Evolutionary conservation across 2,797 vertebrate genomes (phyloP).

Genomic region (Philypnodon macrostomus): DNA sequence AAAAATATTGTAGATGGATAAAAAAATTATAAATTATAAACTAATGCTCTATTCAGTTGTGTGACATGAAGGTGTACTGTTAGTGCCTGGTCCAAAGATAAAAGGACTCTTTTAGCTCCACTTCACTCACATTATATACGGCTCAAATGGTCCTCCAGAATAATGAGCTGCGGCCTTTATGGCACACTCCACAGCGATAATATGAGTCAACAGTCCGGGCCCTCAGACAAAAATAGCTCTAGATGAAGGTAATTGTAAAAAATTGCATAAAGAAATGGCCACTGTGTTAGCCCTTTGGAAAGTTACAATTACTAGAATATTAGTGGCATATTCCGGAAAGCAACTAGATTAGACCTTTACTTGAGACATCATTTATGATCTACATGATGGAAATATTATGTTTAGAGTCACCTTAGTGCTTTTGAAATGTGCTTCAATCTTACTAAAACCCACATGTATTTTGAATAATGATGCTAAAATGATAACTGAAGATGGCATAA

Average conservation of each 20-base stretch:
- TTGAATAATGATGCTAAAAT: too few species aligned
- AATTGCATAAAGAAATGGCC: constrained; percentile 35
- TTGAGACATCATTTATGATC: too few species aligned
- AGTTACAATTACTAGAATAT: neutral
- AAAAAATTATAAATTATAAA: too few species aligned
- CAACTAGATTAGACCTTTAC: too few species aligned
- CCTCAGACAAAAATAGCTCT: constrained; percentile 36
- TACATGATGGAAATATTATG: too few species aligned
- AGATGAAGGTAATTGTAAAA: constrained; percentile 49
- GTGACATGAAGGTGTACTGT: constrained; percentile 14
- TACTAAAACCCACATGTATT: too few species aligned
- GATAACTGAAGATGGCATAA: too few species aligned
- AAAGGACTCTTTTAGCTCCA: constrained; percentile 25
- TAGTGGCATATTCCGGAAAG: too few species aligned
- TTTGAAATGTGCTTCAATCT: too few species aligned
- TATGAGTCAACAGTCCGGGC: constrained; percentile 44
- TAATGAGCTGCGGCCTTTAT: constrained; percentile 44
- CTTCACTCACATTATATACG: constrained; percentile 28
- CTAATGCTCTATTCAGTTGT: neutral
- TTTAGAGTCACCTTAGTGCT: constrained; percentile 12
- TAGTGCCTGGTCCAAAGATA: constrained; percentile 15
- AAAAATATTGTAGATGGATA: too few species aligned
- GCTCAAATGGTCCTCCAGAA: constrained; percentile 31
- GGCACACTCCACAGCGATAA: constrained; percentile 39
- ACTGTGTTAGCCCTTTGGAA: constrained; percentile 6